Percentiles rank a stretch among this genome's conserved stretches.
Conservation (phyloP, 2,797 vertebrate genomes). For the Amblyraja radiata region DNA sequence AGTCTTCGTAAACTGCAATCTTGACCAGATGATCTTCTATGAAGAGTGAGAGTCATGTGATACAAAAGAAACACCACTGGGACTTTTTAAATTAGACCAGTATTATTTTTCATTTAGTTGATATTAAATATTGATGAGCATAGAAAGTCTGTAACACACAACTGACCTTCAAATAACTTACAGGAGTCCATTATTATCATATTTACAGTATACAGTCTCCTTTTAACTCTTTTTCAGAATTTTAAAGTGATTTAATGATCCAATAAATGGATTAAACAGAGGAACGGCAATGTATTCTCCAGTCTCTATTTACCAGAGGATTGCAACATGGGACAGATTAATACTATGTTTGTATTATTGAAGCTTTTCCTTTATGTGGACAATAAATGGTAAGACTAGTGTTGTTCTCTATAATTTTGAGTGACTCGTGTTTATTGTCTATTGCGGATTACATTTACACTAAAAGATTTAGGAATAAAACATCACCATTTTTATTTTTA, state of each 20-base stretch:
- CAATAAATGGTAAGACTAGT: constrained; percentile 12
- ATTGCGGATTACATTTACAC: not conserved
- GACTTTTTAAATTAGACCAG: constrained; percentile 56
- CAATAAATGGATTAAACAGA: constrained; percentile 60
- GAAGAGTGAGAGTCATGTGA: constrained; percentile 30
- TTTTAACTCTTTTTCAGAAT: constrained; percentile 49
- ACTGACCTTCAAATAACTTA: constrained; percentile 59
- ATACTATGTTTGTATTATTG: constrained; percentile 20
- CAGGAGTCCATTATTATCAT: constrained; percentile 58
- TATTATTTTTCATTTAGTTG: constrained; percentile 60
- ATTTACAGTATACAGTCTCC: constrained; percentile 53
- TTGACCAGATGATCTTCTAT: not conserved
- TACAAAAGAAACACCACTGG: constrained; percentile 51
- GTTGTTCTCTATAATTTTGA: constrained; percentile 23
- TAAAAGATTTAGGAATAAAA: not conserved
- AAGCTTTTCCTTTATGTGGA: constrained; percentile 14
- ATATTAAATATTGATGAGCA: constrained; percentile 66
- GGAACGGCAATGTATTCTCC: constrained; percentile 24
- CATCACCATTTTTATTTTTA: not conserved
- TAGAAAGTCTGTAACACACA: constrained; percentile 48
- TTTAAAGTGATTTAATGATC: constrained; percentile 68
- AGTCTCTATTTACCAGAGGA: constrained; percentile 17
- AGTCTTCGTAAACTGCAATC: not conserved
- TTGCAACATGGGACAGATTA: not conserved
- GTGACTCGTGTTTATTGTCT: not conserved